Evolutionary conservation across 2,113 vertebrate species (phyloP).

Genomic region (Rana temporaria): DNA sequence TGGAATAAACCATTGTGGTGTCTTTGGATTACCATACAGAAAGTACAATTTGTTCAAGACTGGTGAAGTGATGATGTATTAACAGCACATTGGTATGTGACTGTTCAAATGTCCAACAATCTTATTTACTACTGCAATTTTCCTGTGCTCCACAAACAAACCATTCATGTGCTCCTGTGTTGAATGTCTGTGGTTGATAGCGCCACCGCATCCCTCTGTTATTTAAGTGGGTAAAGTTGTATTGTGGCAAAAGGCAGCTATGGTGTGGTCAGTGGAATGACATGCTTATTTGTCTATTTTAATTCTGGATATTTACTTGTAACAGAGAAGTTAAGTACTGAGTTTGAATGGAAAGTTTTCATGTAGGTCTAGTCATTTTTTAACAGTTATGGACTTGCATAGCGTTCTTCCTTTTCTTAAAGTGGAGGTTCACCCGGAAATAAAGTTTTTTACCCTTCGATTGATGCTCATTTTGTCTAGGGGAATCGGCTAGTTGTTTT

Average conservation of each 20-base stretch:
- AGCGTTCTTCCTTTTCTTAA: too few relatives aligned
- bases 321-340: background rate
- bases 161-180: background rate
- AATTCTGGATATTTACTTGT: background rate
- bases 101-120: background rate
- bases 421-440: too few relatives aligned
- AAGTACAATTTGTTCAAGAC: conserved; percentile 32
- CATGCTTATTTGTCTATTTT: background rate
- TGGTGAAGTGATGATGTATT: background rate
- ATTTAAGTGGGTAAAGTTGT: conserved; percentile 16
- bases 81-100: background rate
- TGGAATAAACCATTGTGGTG: too few relatives aligned
- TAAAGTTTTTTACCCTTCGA: too few relatives aligned
- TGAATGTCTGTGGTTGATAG: background rate
- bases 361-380: background rate
- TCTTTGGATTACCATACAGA: background rate
- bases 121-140: background rate
- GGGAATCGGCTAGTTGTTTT: too few relatives aligned
- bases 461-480: too few relatives aligned
- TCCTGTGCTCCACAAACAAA: conserved; percentile 5
- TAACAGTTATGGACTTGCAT: background rate
- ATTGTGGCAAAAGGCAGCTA: conserved; percentile 12
- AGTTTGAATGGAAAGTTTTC: background rate
- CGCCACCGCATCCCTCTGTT: conserved; percentile 11
- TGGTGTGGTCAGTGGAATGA: conserved; percentile 5